Evolutionary conservation across 2,888 invertebrate genomes (phyloP), one percentile per base, ranked within the genome.

Genomic region (Volucella inanis): DNA sequence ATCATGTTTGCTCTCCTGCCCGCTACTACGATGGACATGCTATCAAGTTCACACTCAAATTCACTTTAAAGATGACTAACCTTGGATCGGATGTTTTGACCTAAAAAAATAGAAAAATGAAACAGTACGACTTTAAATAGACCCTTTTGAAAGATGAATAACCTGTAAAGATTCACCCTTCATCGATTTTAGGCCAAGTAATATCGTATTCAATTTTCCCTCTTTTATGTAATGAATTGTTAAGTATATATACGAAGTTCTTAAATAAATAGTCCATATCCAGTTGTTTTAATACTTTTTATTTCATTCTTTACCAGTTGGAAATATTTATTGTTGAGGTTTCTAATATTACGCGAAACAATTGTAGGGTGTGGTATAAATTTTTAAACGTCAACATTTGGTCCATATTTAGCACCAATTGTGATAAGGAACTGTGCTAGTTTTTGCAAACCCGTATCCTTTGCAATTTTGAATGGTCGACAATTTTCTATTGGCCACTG

Each of bases 311-410:
- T 83, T 52, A 87, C 45, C 59, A 64, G 49, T 62, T 74, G 61
- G 14, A 81, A 65, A 41, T 82, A 80, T 22, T 71, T 74, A 64
- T 68, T 72, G 70, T 76, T 68, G 12, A 78, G 14, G 41, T 61
- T 50, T 57, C 67, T 50, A 61, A 86, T 74, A 39, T 83, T 86
- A n/a, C 82, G 70, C 8, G 68, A 77, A 77, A 87, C 65, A 41
- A 78, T 85, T 45, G 77, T 84, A 54, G 80, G 74, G 54, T 87
- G 80, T 22, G 87, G 84, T 47, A 87, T 15, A n/a, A 87, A 82
- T 41, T 71, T 64, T 14, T 80, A 76, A 41, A 87, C 72, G 55
- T 81, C 78, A 50, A 87, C 52, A 81, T 86, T 70, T 86, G 10
- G 64, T 50, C 86, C 86, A 55, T 62, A 80, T 61, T 77, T 83